Evolutionary conservation across 2,888 invertebrate genomes (phyloP).

Genomic region (Platynereis dumerilii): DNA sequence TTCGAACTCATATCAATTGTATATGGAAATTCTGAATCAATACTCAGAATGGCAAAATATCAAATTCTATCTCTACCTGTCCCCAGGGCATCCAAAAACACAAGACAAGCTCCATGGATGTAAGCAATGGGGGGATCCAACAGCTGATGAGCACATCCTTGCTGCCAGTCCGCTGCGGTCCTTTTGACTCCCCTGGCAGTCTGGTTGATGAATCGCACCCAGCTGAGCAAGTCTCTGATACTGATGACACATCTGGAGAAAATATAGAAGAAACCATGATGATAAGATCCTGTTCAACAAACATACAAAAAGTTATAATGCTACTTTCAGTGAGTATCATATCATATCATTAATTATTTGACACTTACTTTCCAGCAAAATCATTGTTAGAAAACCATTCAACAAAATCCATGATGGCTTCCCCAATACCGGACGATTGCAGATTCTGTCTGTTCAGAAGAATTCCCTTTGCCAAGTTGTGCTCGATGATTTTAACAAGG

Average conservation of each 20-base stretch:
- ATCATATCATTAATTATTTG: too few species aligned
- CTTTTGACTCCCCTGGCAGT: constrained; percentile 45
- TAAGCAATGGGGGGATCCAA: constrained; percentile 69
- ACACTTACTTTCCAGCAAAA: constrained; percentile 72
- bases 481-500: constrained; percentile 79
- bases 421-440: constrained; percentile 67
- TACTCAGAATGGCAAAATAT: too few species aligned
- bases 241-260: constrained; percentile 77
- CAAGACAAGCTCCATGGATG: constrained; percentile 88
- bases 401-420: constrained; percentile 79
- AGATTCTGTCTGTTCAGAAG: constrained; percentile 64
- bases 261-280: constrained; percentile 22
- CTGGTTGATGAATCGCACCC: constrained; percentile 87
- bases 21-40: too few species aligned
- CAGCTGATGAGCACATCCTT: constrained; percentile 14
- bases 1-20: too few species aligned
- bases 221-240: constrained; percentile 88
- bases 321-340: too few species aligned
- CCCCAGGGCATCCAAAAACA: constrained; percentile 90
- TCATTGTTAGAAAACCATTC: constrained; percentile 77
- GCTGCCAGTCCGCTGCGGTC: constrained; percentile 34
- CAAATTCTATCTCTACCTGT: too few species aligned
- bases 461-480: constrained; percentile 73
- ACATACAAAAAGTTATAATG: too few species aligned
- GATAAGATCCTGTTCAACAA: too few species aligned